Percentiles rank a stretch among this genome's conserved stretches.
Evolutionary conservation across 2,888 invertebrate genomes (phyloP).

Genomic region (Drosophila picticornis): DNA sequence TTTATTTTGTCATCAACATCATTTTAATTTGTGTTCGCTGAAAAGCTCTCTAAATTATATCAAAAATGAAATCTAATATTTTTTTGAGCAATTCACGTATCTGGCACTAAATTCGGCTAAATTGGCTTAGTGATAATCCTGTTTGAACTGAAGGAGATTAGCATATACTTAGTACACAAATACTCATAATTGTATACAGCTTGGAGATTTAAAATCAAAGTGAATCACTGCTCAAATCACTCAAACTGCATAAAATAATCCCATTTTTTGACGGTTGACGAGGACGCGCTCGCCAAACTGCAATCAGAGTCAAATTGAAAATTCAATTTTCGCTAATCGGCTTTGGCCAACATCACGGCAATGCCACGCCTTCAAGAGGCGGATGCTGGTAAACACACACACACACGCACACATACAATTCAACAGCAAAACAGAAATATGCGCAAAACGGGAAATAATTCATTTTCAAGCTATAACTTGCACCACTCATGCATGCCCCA

Average conservation of each 20-base stretch:
- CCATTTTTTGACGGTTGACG: conserved; percentile 9
- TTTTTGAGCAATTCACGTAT: neutral
- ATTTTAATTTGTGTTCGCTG: neutral
- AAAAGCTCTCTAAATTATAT: neutral
- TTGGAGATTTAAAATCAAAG: conserved; percentile 20
- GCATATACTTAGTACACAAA: conserved; percentile 5
- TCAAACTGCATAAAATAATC: conserved; percentile 66
- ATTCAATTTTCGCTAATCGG: conserved; percentile 78
- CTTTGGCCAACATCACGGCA: conserved; percentile 64
- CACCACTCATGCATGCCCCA: conserved; percentile 18
- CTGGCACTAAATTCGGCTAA: conserved; percentile 5
- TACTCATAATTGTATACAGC: conserved; percentile 14
- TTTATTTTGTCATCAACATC: too few relatives aligned
- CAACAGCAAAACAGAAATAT: conserved; percentile 6
- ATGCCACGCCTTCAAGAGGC: conserved; percentile 37
- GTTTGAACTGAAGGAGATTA: conserved; percentile 13
- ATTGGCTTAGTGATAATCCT: conserved; percentile 8
- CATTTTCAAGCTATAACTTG: conserved; percentile 29
- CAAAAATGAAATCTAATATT: conserved; percentile 1
- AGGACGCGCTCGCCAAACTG: conserved; percentile 38
- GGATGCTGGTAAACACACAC: conserved; percentile 2
- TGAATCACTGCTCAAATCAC: conserved; percentile 45
- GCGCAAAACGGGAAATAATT: conserved; percentile 35
- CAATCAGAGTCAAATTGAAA: conserved; percentile 74
- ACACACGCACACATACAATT: conserved; percentile 4